phyloP scores from a whole-genome alignment of 1,140 invertebrate species.

The Neodiprion lecontei region DNA sequence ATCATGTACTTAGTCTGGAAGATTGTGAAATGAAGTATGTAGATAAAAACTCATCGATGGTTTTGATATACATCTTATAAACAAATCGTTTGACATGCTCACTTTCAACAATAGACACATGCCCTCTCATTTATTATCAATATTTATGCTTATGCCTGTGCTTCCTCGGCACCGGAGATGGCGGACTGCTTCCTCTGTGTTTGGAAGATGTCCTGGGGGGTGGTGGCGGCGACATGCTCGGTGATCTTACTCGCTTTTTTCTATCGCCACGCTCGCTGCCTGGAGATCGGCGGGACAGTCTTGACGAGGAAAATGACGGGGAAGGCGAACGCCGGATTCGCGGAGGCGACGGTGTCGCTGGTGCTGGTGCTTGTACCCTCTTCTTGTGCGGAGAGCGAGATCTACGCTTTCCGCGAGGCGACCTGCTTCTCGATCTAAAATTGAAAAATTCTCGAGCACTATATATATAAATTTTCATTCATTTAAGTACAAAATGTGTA shows the following conservation, averaged over 20 bases:
- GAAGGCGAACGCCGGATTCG: conserved; percentile 57
- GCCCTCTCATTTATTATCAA: conserved; percentile 30
- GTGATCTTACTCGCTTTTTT: conserved; percentile 52
- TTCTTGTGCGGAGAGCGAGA: conserved; percentile 58
- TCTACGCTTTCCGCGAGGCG: conserved; percentile 54
- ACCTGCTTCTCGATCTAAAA: conserved; percentile 58
- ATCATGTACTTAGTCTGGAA: no score
- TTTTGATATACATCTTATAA: no score
- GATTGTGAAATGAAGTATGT: no score
- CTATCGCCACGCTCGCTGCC: conserved; percentile 46
- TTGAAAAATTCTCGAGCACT: neutral
- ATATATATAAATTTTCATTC: neutral
- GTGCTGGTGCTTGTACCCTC: conserved; percentile 33
- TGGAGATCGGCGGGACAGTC: conserved; percentile 52
- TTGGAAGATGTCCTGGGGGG: conserved; percentile 47
- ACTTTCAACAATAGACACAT: no score
- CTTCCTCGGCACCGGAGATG: conserved; percentile 56
- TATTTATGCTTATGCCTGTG: conserved; percentile 66
- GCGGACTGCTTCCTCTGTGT: conserved; percentile 51
- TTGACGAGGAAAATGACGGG: conserved; percentile 49
- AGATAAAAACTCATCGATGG: no score
- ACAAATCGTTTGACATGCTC: no score
- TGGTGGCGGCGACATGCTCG: conserved; percentile 53
- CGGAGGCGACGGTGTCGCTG: conserved; percentile 57
- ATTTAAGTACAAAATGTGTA: neutral